Conservation (phyloP, 2,797 vertebrate genomes). For the Chromobotia macracanthus region DNA sequence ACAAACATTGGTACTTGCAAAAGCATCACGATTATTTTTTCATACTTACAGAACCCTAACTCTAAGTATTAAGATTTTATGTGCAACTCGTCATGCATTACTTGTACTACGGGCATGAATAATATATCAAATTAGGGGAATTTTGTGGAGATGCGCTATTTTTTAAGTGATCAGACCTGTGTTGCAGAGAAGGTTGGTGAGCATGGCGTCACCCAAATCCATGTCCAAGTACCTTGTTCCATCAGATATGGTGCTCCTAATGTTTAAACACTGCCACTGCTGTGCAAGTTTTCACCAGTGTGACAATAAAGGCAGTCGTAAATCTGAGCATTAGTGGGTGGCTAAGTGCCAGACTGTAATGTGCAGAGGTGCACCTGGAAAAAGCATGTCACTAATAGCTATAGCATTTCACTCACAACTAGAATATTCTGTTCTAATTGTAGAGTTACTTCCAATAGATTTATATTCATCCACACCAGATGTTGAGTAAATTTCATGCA, state of each 20-base stretch:
- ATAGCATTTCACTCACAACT: neutral
- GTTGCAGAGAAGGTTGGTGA: slow-evolving; percentile 85
- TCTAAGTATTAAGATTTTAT: too few relatives aligned
- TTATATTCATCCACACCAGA: slow-evolving; percentile 41
- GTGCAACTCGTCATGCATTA: too few relatives aligned
- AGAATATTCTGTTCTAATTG: neutral
- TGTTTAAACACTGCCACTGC: slow-evolving; percentile 80
- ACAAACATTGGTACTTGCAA: neutral
- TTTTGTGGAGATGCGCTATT: too few relatives aligned
- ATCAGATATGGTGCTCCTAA: slow-evolving; percentile 89
- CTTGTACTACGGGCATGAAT: too few relatives aligned
- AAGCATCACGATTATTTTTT: neutral
- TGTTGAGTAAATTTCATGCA: neutral
- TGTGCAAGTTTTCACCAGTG: slow-evolving; percentile 86
- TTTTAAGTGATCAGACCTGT: slow-evolving; percentile 84
- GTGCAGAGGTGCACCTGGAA: slow-evolving; percentile 85
- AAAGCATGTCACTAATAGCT: slow-evolving; percentile 67
- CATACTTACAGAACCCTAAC: too few relatives aligned
- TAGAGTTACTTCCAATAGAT: neutral
- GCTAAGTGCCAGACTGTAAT: slow-evolving; percentile 70
- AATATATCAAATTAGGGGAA: too few relatives aligned
- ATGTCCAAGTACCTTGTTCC: slow-evolving; percentile 91
- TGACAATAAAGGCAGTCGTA: slow-evolving; percentile 91
- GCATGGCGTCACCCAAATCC: slow-evolving; percentile 84
- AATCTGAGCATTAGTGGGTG: slow-evolving; percentile 62